These are phyloP conservation scores for Graptemys geographica DNA, from an alignment of 2,797 vertebrate species.

Conservation along the genomic window DNA sequence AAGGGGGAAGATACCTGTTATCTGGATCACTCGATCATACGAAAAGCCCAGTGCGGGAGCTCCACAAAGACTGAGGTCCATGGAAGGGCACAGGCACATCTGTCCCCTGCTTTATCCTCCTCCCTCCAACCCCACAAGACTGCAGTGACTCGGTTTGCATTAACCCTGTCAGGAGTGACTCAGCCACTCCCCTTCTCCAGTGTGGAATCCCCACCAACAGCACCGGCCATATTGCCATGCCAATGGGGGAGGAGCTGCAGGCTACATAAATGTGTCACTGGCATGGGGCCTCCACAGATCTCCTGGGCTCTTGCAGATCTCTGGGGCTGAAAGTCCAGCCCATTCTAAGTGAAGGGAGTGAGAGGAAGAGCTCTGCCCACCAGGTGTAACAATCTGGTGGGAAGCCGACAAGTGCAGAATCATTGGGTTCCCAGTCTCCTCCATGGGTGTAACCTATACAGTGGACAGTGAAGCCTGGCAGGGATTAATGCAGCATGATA, in stretches of 20 bases:
- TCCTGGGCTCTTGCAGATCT: background rate
- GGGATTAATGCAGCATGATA: slow-evolving; percentile 5
- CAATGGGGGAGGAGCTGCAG: slow-evolving; percentile 31
- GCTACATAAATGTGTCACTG: slow-evolving; percentile 31
- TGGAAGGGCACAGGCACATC: background rate
- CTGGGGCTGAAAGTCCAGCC: background rate
- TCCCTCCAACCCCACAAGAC: background rate
- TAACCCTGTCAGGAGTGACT: background rate
- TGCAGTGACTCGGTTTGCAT: slow-evolving; percentile 19
- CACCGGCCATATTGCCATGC: slow-evolving; percentile 11
- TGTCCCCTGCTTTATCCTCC: background rate
- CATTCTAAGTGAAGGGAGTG: too few species aligned
- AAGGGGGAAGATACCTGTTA: background rate
- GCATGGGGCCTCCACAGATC: background rate
- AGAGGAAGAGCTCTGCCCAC: too few species aligned
- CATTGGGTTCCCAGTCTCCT: background rate
- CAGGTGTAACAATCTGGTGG: too few species aligned
- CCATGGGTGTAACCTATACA: background rate
- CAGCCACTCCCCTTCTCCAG: background rate
- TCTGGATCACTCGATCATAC: background rate
- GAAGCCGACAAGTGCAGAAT: too few species aligned
- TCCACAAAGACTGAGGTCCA: background rate
- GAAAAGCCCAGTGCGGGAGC: background rate
- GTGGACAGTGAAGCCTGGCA: background rate
- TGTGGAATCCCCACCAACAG: slow-evolving; percentile 20